Conservation (phyloP, 37 sponge, comb jelly and placozoan genomes). For the Hormiphora californensis region DNA sequence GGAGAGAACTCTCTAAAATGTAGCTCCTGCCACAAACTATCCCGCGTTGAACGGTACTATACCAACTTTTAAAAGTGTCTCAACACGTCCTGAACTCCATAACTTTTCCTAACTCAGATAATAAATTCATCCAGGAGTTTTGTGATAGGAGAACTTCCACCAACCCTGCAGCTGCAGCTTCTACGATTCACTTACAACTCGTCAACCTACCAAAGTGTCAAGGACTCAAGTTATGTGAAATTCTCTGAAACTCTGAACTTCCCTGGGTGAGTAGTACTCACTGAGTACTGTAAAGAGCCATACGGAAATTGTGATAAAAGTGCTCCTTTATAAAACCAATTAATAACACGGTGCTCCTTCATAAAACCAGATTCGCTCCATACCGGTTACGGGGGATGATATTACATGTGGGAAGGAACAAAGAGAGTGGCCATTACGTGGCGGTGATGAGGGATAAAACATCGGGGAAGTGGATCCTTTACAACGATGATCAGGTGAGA, state of each 20-base stretch:
- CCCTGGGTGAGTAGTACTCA: too few species aligned
- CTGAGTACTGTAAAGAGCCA: too few species aligned
- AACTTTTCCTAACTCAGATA: too few species aligned
- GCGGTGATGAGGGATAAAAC: too few species aligned
- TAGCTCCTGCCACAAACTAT: not conserved
- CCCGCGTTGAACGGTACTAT: not conserved
- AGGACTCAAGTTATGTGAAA: not conserved
- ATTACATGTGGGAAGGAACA: not conserved
- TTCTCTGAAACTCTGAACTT: not conserved
- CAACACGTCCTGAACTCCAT: too few species aligned
- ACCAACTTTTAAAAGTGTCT: too few species aligned
- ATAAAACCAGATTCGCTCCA: too few species aligned
- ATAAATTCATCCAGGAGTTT: too few species aligned
- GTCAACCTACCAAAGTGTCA: not conserved
- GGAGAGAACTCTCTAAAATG: not conserved
- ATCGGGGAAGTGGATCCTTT: not conserved
- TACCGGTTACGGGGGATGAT: not conserved
- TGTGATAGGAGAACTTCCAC: not conserved
- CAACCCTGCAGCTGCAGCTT: conserved; percentile 7
- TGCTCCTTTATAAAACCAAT: too few species aligned
- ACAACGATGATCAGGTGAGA: not conserved
- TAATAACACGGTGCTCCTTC: too few species aligned
- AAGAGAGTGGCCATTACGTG: not conserved
- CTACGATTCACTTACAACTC: not conserved
- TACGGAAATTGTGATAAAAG: too few species aligned